A percentile compares a stretch with the other conserved stretches of the same genome.
Evolutionary conservation across 2,113 vertebrate genomes (phyloP).

Genomic region (Psittacus erithacus): DNA sequence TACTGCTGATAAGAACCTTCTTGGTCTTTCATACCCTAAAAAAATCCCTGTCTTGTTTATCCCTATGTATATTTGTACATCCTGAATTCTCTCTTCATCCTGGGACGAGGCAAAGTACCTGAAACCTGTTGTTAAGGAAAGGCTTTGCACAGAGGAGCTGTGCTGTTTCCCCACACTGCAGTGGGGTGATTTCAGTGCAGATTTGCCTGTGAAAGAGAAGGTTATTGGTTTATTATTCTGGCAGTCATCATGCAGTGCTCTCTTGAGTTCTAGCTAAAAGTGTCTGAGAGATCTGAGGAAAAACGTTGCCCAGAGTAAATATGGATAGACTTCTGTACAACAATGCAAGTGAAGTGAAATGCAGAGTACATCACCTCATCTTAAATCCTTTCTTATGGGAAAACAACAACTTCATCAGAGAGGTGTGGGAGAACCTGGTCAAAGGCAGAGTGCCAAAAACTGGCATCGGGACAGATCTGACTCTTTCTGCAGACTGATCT

Average conservation of each 20-base stretch:
- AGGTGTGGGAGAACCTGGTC: background rate
- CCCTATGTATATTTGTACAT: background rate
- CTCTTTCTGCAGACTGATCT: conserved; percentile 2
- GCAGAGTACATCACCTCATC: background rate
- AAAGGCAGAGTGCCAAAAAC: background rate
- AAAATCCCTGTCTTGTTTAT: background rate
- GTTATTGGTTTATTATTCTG: background rate
- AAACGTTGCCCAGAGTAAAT: background rate
- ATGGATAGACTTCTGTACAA: background rate
- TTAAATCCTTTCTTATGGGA: background rate
- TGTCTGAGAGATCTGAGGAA: background rate
- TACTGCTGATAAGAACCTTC: background rate
- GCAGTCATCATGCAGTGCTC: background rate
- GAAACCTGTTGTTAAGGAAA: background rate
- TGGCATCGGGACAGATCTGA: background rate
- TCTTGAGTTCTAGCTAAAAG: background rate
- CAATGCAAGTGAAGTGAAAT: background rate
- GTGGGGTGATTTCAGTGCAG: background rate
- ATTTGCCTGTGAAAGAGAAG: background rate
- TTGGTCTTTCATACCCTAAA: background rate
- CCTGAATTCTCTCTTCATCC: background rate
- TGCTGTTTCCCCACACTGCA: background rate
- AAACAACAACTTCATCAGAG: background rate
- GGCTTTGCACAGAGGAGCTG: background rate
- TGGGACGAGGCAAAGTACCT: background rate